Evolutionary conservation across 1,140 invertebrate species (phyloP), one percentile per base, ranked within the genome.

Genomic region (Acromyrmex heyeri): DNA sequence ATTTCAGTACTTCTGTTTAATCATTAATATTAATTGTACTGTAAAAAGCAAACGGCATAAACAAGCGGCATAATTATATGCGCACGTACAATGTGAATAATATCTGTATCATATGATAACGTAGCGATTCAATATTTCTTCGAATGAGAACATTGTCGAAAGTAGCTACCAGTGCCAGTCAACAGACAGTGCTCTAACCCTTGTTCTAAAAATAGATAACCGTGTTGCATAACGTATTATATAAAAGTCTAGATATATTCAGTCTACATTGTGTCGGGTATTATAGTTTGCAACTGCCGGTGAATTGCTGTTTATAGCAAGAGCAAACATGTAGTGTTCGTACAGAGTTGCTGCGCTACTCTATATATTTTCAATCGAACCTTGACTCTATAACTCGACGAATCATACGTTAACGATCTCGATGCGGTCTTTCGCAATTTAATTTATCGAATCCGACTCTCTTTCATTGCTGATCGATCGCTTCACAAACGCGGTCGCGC

Each of bases 341-440:
- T 12, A 5, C 0, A 34, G 30, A 34, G 30, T n/a, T 14, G 24
- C 34, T n/a, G 12, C 1, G 12, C 44, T 24, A 8, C 48, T 59
- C 18, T n/a, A 7, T 57, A 14, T 75, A 14, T 75, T 75, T 83
- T 12, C 79, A 61, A 83, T 83, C 55, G 55, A 73, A 59, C 12
- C 67, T 72, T 53, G 5, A 72, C 30, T 30, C 38, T 30, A 44
- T 12, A 44, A 3, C 48, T 12, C 48, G 91, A 93, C 91, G 83
- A 85, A 73, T 92, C 86, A 79, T 91, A 92, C 89, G 89, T 93
- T 93, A 93, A 92, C 88, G 91, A 92, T 78, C 89, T 64, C 53
- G 83, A 87, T 88, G n/a, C 48, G 88, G 69, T 24, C 24, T 24
- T 86, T 90, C 86, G 87, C 91, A 89, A 91, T 85, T 91, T 87